phyloP scores from a whole-genome alignment of 2,797 vertebrate species.

The Anguilla obscura region DNA sequence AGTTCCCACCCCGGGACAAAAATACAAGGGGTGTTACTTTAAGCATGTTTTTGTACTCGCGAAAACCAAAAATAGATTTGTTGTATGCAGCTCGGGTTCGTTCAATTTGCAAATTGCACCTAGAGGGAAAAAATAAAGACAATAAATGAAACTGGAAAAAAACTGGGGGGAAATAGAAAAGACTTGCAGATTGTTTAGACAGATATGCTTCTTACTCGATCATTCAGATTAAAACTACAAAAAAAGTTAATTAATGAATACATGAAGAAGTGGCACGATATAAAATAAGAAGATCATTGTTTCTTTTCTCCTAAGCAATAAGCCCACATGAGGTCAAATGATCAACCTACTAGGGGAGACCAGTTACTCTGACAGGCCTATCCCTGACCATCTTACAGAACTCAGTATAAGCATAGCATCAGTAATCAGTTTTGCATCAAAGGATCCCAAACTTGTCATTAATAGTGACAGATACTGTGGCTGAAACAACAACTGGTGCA shows the following conservation, averaged over 20 bases:
- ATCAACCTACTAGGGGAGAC: neutral
- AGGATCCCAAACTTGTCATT: too few relatives aligned
- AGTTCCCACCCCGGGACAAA: neutral
- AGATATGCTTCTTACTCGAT: neutral
- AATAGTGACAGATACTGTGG: too few relatives aligned
- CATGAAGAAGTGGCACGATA: too few relatives aligned
- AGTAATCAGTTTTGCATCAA: too few relatives aligned
- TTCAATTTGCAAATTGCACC: neutral
- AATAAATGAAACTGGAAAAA: neutral
- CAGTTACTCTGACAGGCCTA: neutral
- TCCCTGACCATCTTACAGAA: too few relatives aligned
- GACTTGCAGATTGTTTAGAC: too few relatives aligned
- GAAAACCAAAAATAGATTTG: neutral
- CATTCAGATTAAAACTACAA: neutral
- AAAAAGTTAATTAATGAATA: neutral
- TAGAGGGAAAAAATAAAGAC: slow-evolving; percentile 12
- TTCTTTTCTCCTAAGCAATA: neutral
- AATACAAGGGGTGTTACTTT: slow-evolving; percentile 8
- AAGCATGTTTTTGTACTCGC: neutral
- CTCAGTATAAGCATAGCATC: too few relatives aligned
- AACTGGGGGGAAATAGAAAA: neutral
- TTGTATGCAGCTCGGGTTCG: neutral
- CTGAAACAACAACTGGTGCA: too few relatives aligned
- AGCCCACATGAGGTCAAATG: neutral
- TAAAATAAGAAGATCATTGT: neutral